Percentiles rank a stretch among this genome's conserved stretches.
Evolutionary conservation across 1,140 invertebrate genomes (phyloP).

Genomic region (Habropoda laboriosa): DNA sequence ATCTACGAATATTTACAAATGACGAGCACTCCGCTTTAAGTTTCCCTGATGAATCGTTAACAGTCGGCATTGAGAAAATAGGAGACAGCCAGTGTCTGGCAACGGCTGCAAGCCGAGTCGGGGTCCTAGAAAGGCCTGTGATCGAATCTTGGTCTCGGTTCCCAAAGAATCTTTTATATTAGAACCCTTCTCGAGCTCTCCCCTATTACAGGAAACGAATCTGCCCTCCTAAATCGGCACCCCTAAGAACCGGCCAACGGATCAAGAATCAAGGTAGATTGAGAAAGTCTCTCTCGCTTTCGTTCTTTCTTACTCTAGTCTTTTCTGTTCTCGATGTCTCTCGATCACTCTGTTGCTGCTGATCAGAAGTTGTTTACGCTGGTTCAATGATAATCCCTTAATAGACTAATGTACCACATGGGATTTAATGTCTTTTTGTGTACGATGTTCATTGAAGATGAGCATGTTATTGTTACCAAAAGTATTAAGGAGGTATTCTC

Average conservation of each 20-base stretch:
- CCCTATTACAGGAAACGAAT: constrained; percentile 67
- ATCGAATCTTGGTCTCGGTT: constrained; percentile 80
- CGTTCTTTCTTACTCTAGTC: neutral
- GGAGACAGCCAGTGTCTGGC: constrained; percentile 50
- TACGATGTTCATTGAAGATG: no score
- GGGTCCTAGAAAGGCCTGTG: constrained; percentile 74
- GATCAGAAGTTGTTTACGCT: no score
- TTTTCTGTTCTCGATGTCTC: neutral
- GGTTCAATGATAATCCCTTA: no score
- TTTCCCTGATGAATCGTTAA: constrained; percentile 40
- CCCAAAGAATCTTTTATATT: constrained; percentile 80
- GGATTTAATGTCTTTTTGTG: no score
- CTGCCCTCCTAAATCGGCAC: constrained; percentile 68
- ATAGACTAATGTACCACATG: no score
- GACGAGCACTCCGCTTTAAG: constrained; percentile 1
- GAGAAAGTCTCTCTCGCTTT: constrained; percentile 34
- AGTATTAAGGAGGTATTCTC: no score
- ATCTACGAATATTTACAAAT: constrained; percentile 46
- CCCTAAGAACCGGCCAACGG: constrained; percentile 60
- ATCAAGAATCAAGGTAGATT: constrained; percentile 38
- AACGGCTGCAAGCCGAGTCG: constrained; percentile 57
- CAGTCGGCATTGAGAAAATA: constrained; percentile 58
- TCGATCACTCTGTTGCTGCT: neutral
- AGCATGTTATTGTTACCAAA: no score
- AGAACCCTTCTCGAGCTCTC: constrained; percentile 69